Conservation (phyloP, 2,888 invertebrate genomes). For the Eristalis pertinax region DNA sequence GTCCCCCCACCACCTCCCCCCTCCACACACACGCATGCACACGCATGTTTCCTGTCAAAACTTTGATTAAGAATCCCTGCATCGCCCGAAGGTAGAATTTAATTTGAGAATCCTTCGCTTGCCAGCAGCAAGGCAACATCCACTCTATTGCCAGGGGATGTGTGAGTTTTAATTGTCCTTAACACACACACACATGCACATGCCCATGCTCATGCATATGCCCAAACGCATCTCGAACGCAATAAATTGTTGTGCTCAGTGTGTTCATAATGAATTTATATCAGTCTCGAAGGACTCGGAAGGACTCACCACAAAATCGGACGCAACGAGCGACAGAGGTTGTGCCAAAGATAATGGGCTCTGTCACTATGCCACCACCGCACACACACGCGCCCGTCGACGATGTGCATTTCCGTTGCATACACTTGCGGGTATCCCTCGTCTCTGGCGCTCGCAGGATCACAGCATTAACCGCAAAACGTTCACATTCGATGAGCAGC, state of each 20-base stretch:
- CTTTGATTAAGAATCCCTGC: slow-evolving; percentile 30
- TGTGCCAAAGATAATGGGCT: background rate
- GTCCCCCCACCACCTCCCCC: background rate
- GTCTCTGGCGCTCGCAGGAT: background rate
- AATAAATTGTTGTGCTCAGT: slow-evolving; percentile 47
- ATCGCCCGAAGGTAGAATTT: slow-evolving; percentile 33
- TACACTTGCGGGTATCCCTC: slow-evolving; percentile 13
- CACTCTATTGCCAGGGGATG: background rate
- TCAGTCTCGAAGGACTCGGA: background rate
- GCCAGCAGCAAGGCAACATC: background rate
- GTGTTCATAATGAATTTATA: slow-evolving; percentile 58
- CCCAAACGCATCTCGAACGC: background rate
- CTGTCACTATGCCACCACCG: background rate
- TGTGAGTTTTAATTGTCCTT: slow-evolving; percentile 46
- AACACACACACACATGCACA: background rate
- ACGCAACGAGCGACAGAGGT: background rate
- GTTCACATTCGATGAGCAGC: slow-evolving; percentile 7
- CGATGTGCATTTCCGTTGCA: background rate
- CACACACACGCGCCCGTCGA: background rate
- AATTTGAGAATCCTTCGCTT: slow-evolving; percentile 54
- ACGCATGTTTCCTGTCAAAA: slow-evolving; percentile 15
- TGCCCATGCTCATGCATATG: background rate
- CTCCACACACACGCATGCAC: background rate
- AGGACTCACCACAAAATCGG: background rate
- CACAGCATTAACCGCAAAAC: slow-evolving; percentile 12